phyloP scores from a whole-genome alignment of 2,888 invertebrate species.

The Odontocolon sp. region DNA sequence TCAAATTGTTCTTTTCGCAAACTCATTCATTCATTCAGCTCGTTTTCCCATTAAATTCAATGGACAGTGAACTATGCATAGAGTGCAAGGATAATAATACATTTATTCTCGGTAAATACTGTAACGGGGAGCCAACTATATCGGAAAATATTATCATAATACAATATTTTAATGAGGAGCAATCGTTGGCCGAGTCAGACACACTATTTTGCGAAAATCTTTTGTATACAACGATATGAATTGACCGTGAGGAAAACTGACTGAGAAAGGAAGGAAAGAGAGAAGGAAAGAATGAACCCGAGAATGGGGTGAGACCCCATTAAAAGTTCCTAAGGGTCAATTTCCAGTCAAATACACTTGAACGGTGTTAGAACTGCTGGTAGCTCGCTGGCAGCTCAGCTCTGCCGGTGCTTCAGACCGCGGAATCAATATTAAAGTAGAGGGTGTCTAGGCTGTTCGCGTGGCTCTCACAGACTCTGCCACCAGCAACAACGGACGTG shows the following conservation, averaged over 20 bases:
- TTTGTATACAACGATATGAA: constrained; percentile 14
- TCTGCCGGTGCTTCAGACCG: constrained; percentile 56
- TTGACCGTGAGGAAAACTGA: too few relatives aligned
- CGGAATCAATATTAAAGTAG: constrained; percentile 71
- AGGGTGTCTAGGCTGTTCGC: constrained; percentile 49
- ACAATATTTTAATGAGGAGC: constrained; percentile 28
- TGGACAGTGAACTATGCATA: not conserved
- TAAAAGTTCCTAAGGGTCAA: constrained; percentile 74
- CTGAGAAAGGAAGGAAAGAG: not conserved
- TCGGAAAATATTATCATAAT: not conserved
- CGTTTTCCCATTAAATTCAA: not conserved
- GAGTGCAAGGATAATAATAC: not conserved
- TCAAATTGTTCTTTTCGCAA: not conserved
- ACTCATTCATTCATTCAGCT: not conserved
- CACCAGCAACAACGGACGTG: constrained; percentile 4
- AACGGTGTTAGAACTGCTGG: constrained; percentile 64
- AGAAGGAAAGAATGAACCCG: constrained; percentile 3
- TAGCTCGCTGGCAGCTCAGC: constrained; percentile 44
- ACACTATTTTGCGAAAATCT: constrained; percentile 26
- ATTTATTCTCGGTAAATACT: not conserved
- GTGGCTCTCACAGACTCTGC: not conserved
- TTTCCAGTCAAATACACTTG: constrained; percentile 75
- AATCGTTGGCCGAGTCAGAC: constrained; percentile 20
- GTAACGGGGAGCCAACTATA: too few relatives aligned
- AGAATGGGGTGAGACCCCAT: constrained; percentile 60